Evolutionary conservation across 2,113 vertebrate species (phyloP).

Genomic region (Stegostoma tigrinum): DNA sequence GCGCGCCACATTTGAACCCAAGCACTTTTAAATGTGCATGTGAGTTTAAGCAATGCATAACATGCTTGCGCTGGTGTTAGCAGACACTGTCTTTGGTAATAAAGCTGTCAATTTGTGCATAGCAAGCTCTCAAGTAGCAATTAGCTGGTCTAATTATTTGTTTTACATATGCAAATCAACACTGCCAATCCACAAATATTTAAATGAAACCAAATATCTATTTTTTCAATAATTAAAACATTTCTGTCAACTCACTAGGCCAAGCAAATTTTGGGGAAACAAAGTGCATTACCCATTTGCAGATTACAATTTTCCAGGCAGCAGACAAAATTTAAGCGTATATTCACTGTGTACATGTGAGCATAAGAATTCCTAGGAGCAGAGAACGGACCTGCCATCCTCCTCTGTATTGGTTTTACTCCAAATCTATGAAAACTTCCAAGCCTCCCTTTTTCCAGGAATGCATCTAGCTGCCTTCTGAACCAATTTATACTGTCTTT

Average conservation of each 20-base stretch:
- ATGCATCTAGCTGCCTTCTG: background rate
- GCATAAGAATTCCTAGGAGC: background rate
- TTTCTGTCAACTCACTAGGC: background rate
- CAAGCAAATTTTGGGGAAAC: background rate
- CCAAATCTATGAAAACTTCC: background rate
- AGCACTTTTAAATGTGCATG: too few species aligned
- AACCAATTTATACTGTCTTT: background rate
- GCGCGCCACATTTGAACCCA: too few species aligned
- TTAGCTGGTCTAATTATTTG: background rate
- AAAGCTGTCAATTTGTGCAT: background rate
- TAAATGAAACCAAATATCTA: background rate
- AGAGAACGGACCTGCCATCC: background rate
- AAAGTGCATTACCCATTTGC: background rate
- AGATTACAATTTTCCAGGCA: background rate
- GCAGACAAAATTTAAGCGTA: background rate
- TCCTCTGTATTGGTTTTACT: background rate
- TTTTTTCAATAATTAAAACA: background rate
- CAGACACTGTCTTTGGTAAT: background rate
- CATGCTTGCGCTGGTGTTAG: too few species aligned
- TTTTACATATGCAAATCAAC: background rate
- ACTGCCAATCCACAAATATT: background rate
- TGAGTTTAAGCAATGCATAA: too few species aligned
- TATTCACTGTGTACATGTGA: background rate
- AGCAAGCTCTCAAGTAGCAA: background rate
- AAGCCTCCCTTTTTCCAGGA: background rate